Percentiles rank a stretch among this genome's conserved stretches.
These are phyloP conservation scores for Centrocercus urophasianus DNA, from an alignment of 2,113 vertebrate species.

Conservation along the genomic window DNA sequence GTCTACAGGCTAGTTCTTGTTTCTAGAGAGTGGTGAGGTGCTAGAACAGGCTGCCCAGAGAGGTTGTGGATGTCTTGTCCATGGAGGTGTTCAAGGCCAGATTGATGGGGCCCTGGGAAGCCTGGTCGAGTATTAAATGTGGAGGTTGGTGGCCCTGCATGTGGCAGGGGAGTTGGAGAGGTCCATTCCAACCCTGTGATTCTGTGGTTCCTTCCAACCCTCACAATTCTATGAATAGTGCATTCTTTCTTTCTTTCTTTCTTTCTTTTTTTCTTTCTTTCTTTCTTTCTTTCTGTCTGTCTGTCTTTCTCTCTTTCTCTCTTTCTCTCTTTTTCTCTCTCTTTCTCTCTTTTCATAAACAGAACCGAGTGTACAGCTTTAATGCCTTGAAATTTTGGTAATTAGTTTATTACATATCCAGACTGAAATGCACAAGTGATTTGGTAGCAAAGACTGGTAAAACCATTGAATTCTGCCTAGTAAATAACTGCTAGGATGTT, in stretches of 20 bases:
- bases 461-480: neutral
- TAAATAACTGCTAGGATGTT: neutral
- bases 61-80: too few relatives aligned
- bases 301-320: accelerated
- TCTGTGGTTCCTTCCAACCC: too few relatives aligned
- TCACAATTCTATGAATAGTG: too few relatives aligned
- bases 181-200: too few relatives aligned
- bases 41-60: too few relatives aligned
- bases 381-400: neutral
- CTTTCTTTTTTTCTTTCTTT: accelerated
- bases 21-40: neutral
- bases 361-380: neutral
- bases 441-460: neutral
- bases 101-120: too few relatives aligned
- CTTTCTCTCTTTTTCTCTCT: accelerated
- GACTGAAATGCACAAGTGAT: neutral
- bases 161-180: too few relatives aligned
- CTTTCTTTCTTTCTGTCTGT: accelerated
- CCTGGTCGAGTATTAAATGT: too few relatives aligned
- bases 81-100: too few relatives aligned
- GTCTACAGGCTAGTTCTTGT: neutral
- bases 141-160: too few relatives aligned
- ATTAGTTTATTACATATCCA: neutral
- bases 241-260: accelerated
- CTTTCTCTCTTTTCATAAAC: neutral